phyloP scores from a whole-genome alignment of 1,140 invertebrate species.

The Phymorhynchus buccinoides region DNA sequence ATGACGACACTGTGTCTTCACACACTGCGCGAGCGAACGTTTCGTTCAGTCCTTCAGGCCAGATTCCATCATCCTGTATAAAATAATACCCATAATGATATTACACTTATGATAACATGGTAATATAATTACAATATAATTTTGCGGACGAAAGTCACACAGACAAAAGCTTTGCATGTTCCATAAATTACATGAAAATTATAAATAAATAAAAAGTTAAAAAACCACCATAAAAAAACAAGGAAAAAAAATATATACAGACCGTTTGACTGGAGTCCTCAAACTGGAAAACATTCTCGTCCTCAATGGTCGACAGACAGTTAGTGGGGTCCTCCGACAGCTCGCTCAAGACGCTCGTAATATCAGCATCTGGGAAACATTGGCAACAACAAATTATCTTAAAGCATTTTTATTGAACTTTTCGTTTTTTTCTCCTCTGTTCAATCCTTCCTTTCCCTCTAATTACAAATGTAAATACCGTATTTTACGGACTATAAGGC shows the following conservation, averaged over 20 bases:
- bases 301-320: not conserved
- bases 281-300: not conserved
- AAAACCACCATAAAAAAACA: no score
- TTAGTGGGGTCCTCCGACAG: not conserved
- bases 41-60: constrained; percentile 23
- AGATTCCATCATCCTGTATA: constrained; percentile 1
- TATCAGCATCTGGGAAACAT: not conserved
- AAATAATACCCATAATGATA: no score
- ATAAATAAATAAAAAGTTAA: no score
- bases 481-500: no score
- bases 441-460: not conserved
- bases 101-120: no score
- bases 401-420: not conserved
- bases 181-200: no score
- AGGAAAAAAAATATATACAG: not conserved
- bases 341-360: not conserved
- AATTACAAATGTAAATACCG: no score
- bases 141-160: no score
- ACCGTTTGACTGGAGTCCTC: not conserved
- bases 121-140: no score
- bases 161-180: no score
- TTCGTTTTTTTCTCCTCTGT: not conserved
- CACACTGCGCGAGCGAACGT: constrained; percentile 32
- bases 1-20: constrained; percentile 34
- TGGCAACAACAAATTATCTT: not conserved